These are phyloP conservation scores for Agrotis exclamationis DNA, from an alignment of 2,888 invertebrate species.

Conservation along the genomic window DNA sequence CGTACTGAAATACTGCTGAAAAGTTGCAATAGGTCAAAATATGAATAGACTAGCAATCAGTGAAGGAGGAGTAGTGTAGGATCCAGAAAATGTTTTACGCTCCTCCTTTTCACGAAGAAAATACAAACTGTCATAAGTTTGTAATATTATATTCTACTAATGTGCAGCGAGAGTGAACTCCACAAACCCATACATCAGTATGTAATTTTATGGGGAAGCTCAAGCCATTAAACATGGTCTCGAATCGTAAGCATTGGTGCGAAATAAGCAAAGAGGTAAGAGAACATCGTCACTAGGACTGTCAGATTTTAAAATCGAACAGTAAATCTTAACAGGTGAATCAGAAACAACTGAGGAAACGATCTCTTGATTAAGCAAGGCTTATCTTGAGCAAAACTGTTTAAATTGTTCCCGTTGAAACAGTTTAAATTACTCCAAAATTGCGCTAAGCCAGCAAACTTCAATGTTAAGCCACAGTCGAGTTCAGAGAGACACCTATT, in stretches of 20 bases:
- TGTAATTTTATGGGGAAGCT: conserved; percentile 35
- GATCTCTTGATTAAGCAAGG: not conserved
- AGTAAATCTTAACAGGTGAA: not conserved
- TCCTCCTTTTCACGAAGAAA: not conserved
- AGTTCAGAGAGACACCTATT: conserved; percentile 6
- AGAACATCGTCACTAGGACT: conserved; percentile 31
- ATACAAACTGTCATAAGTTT: conserved; percentile 31
- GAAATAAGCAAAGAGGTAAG: conserved; percentile 20
- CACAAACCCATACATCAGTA: conserved; percentile 6
- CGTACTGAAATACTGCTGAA: conserved; percentile 34
- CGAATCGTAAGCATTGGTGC: not conserved
- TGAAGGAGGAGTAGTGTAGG: not conserved
- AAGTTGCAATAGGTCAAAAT: conserved; percentile 23
- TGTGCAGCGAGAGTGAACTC: conserved; percentile 13
- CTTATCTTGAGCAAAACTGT: conserved; percentile 2
- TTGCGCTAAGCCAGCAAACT: conserved; percentile 31
- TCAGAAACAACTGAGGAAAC: not conserved
- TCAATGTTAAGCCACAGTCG: conserved; percentile 9
- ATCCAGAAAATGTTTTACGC: conserved; percentile 5
- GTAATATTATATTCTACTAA: conserved; percentile 46
- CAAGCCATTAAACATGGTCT: conserved; percentile 34
- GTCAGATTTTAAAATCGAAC: conserved; percentile 1
- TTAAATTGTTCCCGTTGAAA: conserved; percentile 16
- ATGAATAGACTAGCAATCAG: not conserved
- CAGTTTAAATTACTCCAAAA: conserved; percentile 24